A percentile compares a stretch with the other conserved stretches of the same genome.
phyloP scores from a whole-genome alignment of 2,888 invertebrate genomes.

The Steinernema hermaphroditum region DNA sequence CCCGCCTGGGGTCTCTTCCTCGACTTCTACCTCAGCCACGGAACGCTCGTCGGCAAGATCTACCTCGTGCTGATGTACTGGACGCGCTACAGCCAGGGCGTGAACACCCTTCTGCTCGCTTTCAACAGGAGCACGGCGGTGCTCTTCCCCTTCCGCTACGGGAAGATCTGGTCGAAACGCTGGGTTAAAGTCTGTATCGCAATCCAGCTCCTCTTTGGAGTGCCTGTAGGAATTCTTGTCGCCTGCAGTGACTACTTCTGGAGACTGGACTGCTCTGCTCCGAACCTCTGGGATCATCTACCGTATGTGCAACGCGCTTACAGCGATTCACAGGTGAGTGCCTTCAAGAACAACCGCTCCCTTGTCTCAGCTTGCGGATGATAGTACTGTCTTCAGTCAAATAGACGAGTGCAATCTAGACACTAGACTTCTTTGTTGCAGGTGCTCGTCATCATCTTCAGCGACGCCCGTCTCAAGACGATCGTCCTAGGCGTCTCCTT shows the following conservation, averaged over 20 bases:
- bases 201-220: not conserved
- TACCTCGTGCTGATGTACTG: conserved; percentile 1
- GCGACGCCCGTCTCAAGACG: not conserved
- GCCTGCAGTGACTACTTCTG: not conserved
- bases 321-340: conserved; percentile 1
- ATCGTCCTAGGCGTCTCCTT: conserved; percentile 5
- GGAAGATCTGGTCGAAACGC: not conserved
- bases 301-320: not conserved
- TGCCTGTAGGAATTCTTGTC: not conserved
- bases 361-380: too few relatives aligned
- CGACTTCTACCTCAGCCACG: not conserved
- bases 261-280: not conserved
- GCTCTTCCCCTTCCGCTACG: not conserved
- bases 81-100: conserved; percentile 1
- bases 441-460: conserved; percentile 17
- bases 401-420: not conserved
- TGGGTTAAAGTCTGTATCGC: not conserved
- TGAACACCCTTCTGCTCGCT: not conserved
- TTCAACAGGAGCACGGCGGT: conserved; percentile 21
- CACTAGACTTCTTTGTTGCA: not conserved
- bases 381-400: too few relatives aligned
- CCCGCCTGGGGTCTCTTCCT: conserved; percentile 17
- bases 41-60: conserved; percentile 14
- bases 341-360: not conserved
- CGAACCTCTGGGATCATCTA: not conserved